Evolutionary conservation across 1,140 invertebrate species (phyloP), one percentile per base, ranked within the genome.

Genomic region (Euura lappo): DNA sequence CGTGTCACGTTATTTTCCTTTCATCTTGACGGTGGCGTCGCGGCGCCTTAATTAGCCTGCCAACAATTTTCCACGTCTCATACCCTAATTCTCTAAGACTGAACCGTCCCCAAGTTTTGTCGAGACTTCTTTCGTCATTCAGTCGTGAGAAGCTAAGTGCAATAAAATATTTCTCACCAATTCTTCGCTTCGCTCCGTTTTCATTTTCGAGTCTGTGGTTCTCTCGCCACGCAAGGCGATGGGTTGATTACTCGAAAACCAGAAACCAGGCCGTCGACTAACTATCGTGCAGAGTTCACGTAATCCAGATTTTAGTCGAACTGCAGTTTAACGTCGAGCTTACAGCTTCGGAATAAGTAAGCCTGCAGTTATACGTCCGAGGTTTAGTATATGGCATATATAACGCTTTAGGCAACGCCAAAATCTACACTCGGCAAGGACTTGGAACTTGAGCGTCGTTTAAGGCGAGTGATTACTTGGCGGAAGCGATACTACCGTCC

Each of bases 11-110:
- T 60, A 60, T 60, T 60, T 60, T 5, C 51, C 51, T 60, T 60
- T 60, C 51, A 60, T 60, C 51, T 60, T n/a, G 51, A 60, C 51
- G 51, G 3, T n/a, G 51, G 51, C 51, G 51, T 60, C 51, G 51
- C 51, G 51, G 51, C 51, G 51, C 51, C 51, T 60, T 60, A 60
- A 60, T 60, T 60, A 60, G 51, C 51, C 51, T 60, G 51, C 51
- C 51, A 60, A 60, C 51, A n/a, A n/a, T 60, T n/a, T 60, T 60
- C 51, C 13, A 60, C 13, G 51, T 5, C 13, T 60, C 51, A 60
- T n/a, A 60, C 51, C 51, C 51, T 60, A 60, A 60, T 60, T 60
- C 6, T 60, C 51, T 8, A 60, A 60, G 51, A 60, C 51, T 60
- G 8, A n/a, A 60, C 51, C 3, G 51, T 60, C 51, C 51, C 6